phyloP scores from a whole-genome alignment of 2,113 vertebrate species.

The human (Homo sapiens) region DNA sequence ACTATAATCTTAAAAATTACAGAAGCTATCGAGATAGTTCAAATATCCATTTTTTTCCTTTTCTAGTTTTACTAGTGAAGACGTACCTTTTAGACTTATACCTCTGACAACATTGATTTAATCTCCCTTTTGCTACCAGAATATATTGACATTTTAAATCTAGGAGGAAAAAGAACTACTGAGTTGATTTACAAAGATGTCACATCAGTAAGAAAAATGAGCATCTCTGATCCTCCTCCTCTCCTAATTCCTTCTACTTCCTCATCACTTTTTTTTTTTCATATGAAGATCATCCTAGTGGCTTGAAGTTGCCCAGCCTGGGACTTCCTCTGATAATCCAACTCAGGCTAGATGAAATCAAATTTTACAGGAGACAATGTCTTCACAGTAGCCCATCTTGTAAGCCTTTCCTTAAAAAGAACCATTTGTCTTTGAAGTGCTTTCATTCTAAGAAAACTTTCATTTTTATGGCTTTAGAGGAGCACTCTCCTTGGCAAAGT shows the following conservation, averaged over 20 bases:
- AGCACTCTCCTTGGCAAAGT: neutral
- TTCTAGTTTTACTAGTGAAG: neutral
- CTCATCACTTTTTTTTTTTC: neutral
- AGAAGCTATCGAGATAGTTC: neutral
- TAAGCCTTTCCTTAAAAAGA: neutral
- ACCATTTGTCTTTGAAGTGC: neutral
- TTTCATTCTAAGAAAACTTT: neutral
- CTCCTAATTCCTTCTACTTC: neutral
- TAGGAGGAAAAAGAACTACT: slow-evolving; percentile 23
- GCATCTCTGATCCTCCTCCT: neutral
- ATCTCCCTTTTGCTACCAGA: neutral
- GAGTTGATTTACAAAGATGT: slow-evolving; percentile 45
- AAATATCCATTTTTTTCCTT: slow-evolving; percentile 32
- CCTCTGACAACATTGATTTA: slow-evolving; percentile 45
- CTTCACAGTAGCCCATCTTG: neutral
- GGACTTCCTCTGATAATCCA: neutral
- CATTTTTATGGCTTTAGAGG: neutral
- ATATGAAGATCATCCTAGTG: neutral
- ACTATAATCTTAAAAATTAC: slow-evolving; percentile 42
- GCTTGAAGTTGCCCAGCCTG: neutral
- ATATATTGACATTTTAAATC: slow-evolving; percentile 51
- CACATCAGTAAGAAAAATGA: slow-evolving; percentile 6
- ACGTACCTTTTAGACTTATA: neutral
- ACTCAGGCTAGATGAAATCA: neutral
- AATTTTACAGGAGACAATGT: neutral